phyloP scores from a whole-genome alignment of 2,113 vertebrate genomes.

The Gnathonemus longibarbis region DNA sequence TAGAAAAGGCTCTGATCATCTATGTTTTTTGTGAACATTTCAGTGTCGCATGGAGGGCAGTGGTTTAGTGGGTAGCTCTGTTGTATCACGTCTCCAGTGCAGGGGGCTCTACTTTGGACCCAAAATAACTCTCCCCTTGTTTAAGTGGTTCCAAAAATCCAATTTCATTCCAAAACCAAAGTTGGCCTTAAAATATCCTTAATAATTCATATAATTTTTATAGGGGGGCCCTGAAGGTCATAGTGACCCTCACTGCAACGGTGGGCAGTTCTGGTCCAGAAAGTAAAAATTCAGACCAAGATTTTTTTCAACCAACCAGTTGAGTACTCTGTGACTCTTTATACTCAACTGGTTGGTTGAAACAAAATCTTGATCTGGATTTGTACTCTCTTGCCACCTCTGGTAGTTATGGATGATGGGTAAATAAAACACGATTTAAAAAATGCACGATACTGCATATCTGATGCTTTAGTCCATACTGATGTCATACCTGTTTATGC shows the following conservation, averaged over 20 bases:
- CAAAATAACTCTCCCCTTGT: neutral
- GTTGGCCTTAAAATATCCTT: neutral
- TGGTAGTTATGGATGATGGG: neutral
- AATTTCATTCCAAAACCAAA: neutral
- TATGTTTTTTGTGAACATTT: neutral
- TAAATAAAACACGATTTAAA: neutral
- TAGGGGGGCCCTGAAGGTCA: neutral
- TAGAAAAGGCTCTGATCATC: neutral
- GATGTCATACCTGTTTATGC: neutral
- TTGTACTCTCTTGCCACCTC: too few relatives aligned
- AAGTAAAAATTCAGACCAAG: neutral
- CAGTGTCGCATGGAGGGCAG: slow-evolving; percentile 39
- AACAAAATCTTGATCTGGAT: neutral
- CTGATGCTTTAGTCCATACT: neutral
- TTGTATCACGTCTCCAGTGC: neutral
- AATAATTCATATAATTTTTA: neutral
- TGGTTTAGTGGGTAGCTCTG: slow-evolving; percentile 35
- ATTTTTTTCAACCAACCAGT: neutral
- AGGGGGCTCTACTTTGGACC: neutral
- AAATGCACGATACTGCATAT: neutral
- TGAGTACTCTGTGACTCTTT: neutral
- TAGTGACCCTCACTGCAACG: neutral
- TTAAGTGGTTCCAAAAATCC: neutral
- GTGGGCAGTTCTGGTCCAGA: neutral
- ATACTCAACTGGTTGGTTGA: neutral